A percentile compares a stretch with the other conserved stretches of the same genome.
These are phyloP conservation scores for Pinctada fucata DNA, from an alignment of 2,888 invertebrate genomes.

Conservation along the genomic window DNA sequence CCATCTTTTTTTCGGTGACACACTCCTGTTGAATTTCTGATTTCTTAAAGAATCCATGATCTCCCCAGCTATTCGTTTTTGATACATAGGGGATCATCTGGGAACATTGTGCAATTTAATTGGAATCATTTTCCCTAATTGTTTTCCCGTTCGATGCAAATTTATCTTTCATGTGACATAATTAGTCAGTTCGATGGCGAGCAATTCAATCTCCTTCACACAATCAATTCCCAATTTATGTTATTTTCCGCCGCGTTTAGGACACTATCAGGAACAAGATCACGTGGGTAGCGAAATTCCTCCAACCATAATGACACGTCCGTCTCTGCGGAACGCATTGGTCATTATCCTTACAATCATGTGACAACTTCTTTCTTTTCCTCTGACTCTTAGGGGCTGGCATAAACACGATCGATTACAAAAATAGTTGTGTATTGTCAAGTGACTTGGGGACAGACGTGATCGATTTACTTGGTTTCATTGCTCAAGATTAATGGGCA, in stretches of 20 bases:
- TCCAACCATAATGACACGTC: too few species aligned
- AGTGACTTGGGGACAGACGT: neutral
- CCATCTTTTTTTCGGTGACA: too few species aligned
- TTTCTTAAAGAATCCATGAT: too few species aligned
- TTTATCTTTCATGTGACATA: neutral
- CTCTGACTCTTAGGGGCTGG: neutral
- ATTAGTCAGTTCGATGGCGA: neutral
- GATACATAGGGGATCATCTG: too few species aligned
- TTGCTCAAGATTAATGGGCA: neutral
- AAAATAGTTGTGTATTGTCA: neutral
- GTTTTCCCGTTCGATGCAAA: neutral
- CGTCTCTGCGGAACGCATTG: too few species aligned
- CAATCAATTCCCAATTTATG: neutral
- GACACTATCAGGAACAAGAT: neutral
- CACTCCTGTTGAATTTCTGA: too few species aligned
- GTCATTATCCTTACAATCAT: neutral
- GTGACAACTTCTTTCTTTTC: neutral
- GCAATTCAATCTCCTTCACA: neutral
- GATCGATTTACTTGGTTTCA: neutral
- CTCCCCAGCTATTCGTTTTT: too few species aligned
- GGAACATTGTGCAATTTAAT: too few species aligned
- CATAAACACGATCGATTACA: neutral
- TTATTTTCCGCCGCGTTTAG: neutral
- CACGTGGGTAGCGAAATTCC: too few species aligned
- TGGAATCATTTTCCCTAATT: too few species aligned